phyloP scores from a whole-genome alignment of 2,888 invertebrate species.

The Tuberolachnus salignus region DNA sequence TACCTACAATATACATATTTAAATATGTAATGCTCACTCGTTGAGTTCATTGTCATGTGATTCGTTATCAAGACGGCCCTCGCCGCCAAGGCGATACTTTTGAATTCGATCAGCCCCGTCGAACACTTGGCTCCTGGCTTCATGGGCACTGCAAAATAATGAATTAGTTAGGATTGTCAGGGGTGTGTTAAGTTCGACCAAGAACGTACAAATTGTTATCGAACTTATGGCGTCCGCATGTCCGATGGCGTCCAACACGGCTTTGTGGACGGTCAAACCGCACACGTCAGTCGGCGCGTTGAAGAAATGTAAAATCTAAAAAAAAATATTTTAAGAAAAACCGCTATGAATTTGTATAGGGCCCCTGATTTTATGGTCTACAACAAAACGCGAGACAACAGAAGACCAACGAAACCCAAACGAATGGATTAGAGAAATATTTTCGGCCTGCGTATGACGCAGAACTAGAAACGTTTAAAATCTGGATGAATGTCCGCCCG shows the following conservation, averaged over 20 bases:
- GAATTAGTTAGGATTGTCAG: not conserved
- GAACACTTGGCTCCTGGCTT: conserved; percentile 21
- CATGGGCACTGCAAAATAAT: conserved; percentile 6
- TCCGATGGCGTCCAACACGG: not conserved
- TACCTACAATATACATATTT: too few species aligned
- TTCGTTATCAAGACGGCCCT: conserved; percentile 13
- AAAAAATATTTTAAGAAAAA: too few species aligned
- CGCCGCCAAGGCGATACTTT: conserved; percentile 1
- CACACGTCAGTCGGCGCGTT: conserved; percentile 36
- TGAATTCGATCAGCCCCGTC: conserved; percentile 37
- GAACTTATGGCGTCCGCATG: conserved; percentile 20
- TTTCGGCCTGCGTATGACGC: too few species aligned
- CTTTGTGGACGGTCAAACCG: not conserved
- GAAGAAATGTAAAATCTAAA: conserved; percentile 43
- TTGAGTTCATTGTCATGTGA: conserved; percentile 20
- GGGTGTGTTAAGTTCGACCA: not conserved
- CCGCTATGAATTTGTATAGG: too few species aligned
- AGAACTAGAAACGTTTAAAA: too few species aligned
- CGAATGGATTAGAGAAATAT: too few species aligned
- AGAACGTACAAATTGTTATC: conserved; percentile 22
- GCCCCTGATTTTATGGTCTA: too few species aligned
- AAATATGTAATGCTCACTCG: conserved; percentile 18
- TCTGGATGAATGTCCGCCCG: too few species aligned
- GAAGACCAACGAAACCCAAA: too few species aligned
- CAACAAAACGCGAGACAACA: too few species aligned